phyloP scores from a whole-genome alignment of 2,113 vertebrate genomes.

The Ancistrus triradiatus region DNA sequence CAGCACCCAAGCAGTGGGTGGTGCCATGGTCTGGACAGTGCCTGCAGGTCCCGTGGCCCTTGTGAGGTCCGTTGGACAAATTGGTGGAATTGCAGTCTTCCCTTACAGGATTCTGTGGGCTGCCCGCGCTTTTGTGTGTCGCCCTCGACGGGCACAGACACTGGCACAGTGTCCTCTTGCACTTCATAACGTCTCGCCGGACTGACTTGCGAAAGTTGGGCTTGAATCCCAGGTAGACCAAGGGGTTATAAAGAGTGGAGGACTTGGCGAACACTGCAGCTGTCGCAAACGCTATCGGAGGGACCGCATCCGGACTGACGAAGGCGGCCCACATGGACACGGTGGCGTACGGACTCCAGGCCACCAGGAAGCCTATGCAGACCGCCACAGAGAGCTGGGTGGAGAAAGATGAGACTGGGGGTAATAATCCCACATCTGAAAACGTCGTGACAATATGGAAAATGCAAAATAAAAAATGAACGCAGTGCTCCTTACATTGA shows the following conservation, averaged over 20 bases:
- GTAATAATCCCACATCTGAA: background rate
- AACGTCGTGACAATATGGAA: no score
- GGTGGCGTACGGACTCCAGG: constrained; percentile 41
- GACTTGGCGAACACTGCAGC: constrained; percentile 38
- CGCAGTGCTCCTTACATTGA: no score
- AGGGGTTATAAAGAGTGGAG: constrained; percentile 39
- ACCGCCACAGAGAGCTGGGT: constrained; percentile 41
- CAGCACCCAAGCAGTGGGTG: constrained; percentile 39
- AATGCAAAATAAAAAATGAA: no score
- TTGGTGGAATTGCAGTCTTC: constrained; percentile 58
- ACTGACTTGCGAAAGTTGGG: constrained; percentile 41
- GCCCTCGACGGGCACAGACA: constrained; percentile 43
- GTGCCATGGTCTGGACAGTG: constrained; percentile 54
- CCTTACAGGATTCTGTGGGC: constrained; percentile 39
- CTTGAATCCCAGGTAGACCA: constrained; percentile 42
- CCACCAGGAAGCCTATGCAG: constrained; percentile 37
- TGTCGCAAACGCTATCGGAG: constrained; percentile 21
- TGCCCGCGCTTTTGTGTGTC: constrained; percentile 46
- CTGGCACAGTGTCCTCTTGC: constrained; percentile 52
- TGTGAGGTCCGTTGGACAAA: constrained; percentile 61
- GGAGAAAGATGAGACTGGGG: background rate
- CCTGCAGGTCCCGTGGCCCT: constrained; percentile 58
- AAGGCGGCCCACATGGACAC: constrained; percentile 44
- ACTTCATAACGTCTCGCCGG: constrained; percentile 55
- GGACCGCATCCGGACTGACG: constrained; percentile 19